Percentiles rank a stretch among this genome's conserved stretches.
Conservation (phyloP, 64 coral and sea anemone genomes). For the Actinia tenebrosa region DNA sequence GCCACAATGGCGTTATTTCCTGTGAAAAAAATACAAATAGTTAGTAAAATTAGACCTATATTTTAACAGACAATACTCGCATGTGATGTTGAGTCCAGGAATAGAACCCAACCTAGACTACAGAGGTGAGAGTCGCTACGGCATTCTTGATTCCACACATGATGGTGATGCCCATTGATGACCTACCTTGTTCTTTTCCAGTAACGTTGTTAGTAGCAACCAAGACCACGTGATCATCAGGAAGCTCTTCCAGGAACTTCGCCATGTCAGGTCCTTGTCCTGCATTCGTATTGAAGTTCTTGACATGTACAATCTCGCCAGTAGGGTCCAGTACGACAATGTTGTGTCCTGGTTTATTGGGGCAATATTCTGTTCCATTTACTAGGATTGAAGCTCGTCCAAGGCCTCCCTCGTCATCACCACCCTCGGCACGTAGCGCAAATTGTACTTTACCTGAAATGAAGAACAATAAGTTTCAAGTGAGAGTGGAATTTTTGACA, state of each 20-base stretch:
- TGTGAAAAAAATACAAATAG: slow-evolving; percentile 12
- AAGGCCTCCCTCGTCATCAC: slow-evolving; percentile 94
- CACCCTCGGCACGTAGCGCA: slow-evolving; percentile 86
- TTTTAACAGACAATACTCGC: too few relatives aligned
- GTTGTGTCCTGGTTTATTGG: slow-evolving; percentile 86
- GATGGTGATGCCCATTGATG: not conserved
- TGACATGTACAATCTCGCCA: slow-evolving; percentile 67
- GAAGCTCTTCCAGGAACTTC: slow-evolving; percentile 76
- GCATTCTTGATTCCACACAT: too few relatives aligned
- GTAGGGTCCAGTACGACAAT: slow-evolving; percentile 90
- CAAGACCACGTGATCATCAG: slow-evolving; percentile 93
- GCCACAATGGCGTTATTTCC: slow-evolving; percentile 55
- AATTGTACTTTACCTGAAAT: slow-evolving; percentile 85
- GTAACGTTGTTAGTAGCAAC: slow-evolving; percentile 78
- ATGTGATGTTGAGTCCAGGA: too few relatives aligned
- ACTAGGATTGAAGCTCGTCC: slow-evolving; percentile 79
- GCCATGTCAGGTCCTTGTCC: slow-evolving; percentile 70
- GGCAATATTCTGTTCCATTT: slow-evolving; percentile 91
- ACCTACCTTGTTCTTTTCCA: slow-evolving; percentile 38
- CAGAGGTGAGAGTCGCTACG: too few relatives aligned
- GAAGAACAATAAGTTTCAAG: not conserved
- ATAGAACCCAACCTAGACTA: too few relatives aligned
- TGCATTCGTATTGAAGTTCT: slow-evolving; percentile 84
- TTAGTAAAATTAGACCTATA: too few relatives aligned
- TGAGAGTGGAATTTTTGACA: not conserved